Evolutionary conservation across 2,888 invertebrate genomes (phyloP), one percentile per base, ranked within the genome.

Genomic region (Prionchulus punctatus): DNA sequence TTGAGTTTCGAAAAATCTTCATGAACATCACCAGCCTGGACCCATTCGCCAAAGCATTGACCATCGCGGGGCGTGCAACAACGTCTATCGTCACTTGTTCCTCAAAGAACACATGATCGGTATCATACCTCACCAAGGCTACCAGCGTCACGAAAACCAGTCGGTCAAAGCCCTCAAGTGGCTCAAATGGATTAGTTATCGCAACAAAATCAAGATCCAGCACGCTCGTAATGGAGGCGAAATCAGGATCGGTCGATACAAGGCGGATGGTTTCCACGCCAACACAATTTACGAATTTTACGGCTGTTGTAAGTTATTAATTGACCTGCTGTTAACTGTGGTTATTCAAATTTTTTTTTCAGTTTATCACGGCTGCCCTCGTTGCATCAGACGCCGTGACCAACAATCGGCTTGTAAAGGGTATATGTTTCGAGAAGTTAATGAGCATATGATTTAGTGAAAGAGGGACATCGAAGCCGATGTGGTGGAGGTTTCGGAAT

Each of bases 51-150:
- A 43, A 53, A 15, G 23, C 28, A 1, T 50, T 61, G 1, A 64
- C 64, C 1, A 56, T 64, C 2, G 58, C 62, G 23, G 50, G 12
- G 57, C 57, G 1, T 63, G 60, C 42, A 58, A 58, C 54, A 55
- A 53, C 7, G 49, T 59, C 2, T 62, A 43, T 26, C 36, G 60
- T n/a, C 42, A 28, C 1, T 3, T 53, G 2, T 57, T 57, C 53
- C 47, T 64, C n/a, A 18, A 51, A 28, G 43, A 47, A 2, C 1
- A 53, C 1, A 53, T 50, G 1, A 60, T 64, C 21, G 62, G 57
- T 7, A 57, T 63, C 1, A 54, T 59, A 2, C 60, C 60, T 0
- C 15, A 28, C 2, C 23, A 36, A 0, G 61, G 62, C 1, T 63
- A 63, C 49, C 25, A 49, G 12, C 25, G 15, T 1, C 42, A 50